Evolutionary conservation across 2,888 invertebrate species (phyloP).

Genomic region (Euphydryas editha): DNA sequence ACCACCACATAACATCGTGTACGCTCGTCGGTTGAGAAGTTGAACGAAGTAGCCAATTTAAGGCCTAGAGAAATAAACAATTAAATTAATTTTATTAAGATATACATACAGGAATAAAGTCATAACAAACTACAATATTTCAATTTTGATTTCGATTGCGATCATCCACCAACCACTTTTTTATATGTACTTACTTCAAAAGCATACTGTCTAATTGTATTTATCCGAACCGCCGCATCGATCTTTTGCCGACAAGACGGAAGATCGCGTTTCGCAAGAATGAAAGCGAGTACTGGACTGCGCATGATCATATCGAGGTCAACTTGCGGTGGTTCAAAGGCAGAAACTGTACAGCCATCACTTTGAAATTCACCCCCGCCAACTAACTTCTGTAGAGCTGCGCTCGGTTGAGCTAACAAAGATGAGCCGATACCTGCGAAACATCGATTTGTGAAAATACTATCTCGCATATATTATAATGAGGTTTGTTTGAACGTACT

Average conservation of each 20-base stretch:
- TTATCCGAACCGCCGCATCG: conserved; percentile 92
- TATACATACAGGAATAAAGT: too few relatives aligned
- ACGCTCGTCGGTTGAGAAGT: conserved; percentile 95
- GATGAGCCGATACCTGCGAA: conserved; percentile 89
- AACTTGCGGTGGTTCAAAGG: conserved; percentile 67
- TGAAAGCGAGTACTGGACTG: conserved; percentile 94
- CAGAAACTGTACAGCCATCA: conserved; percentile 61
- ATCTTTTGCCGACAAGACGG: conserved; percentile 92
- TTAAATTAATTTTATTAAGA: not conserved
- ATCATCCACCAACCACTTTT: too few relatives aligned
- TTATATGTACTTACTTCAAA: conserved; percentile 86
- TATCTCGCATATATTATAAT: not conserved
- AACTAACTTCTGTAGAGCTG: conserved; percentile 91
- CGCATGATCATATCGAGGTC: conserved; percentile 85
- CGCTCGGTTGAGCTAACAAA: conserved; percentile 94
- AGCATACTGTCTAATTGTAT: conserved; percentile 92
- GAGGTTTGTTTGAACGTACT: too few relatives aligned
- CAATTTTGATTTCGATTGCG: too few relatives aligned
- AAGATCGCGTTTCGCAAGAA: conserved; percentile 93
- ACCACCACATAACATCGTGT: conserved; percentile 99
- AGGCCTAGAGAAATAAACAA: conserved; percentile 83
- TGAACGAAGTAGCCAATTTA: conserved; percentile 97
- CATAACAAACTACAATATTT: too few relatives aligned
- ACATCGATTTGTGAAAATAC: conserved; percentile 2
- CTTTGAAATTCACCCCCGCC: conserved; percentile 61